Percentiles rank a stretch among this genome's conserved stretches.
Evolutionary conservation across 2,113 vertebrate species (phyloP).

Genomic region (Limanda limanda): DNA sequence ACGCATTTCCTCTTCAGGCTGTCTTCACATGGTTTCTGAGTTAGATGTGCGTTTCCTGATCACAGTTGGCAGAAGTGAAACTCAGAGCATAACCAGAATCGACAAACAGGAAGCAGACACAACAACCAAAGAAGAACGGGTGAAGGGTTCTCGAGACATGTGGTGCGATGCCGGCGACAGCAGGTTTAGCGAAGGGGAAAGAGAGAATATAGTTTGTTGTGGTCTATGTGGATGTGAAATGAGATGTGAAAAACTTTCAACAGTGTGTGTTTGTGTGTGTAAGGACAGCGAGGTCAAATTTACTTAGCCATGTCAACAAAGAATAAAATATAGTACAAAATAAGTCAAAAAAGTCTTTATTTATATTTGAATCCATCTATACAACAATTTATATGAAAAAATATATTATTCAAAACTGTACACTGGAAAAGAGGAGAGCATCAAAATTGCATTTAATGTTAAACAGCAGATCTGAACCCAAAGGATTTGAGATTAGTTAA

Average conservation of each 20-base stretch:
- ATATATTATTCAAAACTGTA: conserved; percentile 65
- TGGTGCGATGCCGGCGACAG: conserved; percentile 24
- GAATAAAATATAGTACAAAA: background rate
- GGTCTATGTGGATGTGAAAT: conserved; percentile 12
- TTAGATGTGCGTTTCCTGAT: conserved; percentile 66
- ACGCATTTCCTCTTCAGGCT: conserved; percentile 66
- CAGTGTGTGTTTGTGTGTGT: background rate
- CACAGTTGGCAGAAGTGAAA: conserved; percentile 61
- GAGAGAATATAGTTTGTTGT: conserved; percentile 27
- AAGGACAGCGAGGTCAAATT: background rate
- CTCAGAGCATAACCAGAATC: conserved; percentile 51
- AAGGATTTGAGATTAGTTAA: conserved; percentile 29
- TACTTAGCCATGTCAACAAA: background rate
- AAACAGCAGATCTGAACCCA: conserved; percentile 35
- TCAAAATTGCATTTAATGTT: conserved; percentile 18
- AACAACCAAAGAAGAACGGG: conserved; percentile 46
- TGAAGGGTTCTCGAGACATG: conserved; percentile 16
- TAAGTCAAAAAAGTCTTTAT: conserved; percentile 64
- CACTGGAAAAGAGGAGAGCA: conserved; percentile 33
- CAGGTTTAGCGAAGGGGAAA: conserved; percentile 18
- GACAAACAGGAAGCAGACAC: conserved; percentile 50
- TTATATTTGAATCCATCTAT: conserved; percentile 54
- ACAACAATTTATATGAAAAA: conserved; percentile 56
- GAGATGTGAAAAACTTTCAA: conserved; percentile 21
- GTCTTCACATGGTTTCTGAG: conserved; percentile 22